Evolutionary conservation across 2,113 vertebrate genomes (phyloP), one percentile per base, ranked within the genome.

Genomic region (Chaetops frenatus): DNA sequence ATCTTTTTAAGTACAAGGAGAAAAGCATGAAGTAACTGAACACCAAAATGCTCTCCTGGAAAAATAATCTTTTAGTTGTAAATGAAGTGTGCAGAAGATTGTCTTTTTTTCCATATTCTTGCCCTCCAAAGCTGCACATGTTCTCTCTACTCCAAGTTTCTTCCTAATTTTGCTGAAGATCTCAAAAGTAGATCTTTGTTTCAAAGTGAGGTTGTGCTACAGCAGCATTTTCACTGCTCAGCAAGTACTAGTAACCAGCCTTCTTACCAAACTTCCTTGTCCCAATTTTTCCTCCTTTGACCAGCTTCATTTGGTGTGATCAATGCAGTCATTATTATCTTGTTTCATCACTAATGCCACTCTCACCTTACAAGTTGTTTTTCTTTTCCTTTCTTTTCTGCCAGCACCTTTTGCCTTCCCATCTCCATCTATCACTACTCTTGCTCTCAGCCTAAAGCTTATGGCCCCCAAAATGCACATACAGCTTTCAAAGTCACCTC

Each of bases 401-500:
- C 8, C 33, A 66, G 10, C 10, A 81, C 3, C 14, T 85, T 24
- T 62, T 76, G 19, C 27, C 12, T 83, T 29, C 16, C 25, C 21
- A 54, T 36, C 31, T 85, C 24, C 69, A 53, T 24, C 10, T 71
- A 12, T 36, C 54, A 45, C 12, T 58, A 22, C 8, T 70, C 27
- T 66, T 77, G 14, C 33, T 5, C 36, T 54, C 71, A 62, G 28
- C 12, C 73, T 78, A 28, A 42, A 45, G 44, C 13, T 8, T 42
- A 2, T 62, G 33, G 4, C 8, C 18, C 21, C 3, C 3, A 35
- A 72, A 74, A 25, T 1, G 2, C 12, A 22, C 15, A 11, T 6
- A 33, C 11, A 66, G 33, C 21, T 89, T 74, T 78, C 78, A 53
- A 65, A 54, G 20, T 42, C 15, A 1, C 27, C 61, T 91, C 20